phyloP scores from a whole-genome alignment of 2,888 invertebrate genomes.

The Augiades crinisus region DNA sequence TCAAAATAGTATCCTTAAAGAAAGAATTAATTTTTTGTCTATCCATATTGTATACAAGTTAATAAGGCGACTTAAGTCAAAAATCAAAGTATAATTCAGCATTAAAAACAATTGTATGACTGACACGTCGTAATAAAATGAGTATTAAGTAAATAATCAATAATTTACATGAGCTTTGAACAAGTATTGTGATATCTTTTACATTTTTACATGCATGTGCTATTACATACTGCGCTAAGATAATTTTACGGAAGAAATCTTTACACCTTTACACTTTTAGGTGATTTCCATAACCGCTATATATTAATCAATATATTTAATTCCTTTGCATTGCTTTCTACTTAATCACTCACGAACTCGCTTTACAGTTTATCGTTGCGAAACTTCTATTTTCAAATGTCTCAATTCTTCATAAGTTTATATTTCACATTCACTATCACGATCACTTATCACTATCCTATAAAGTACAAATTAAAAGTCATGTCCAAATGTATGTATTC shows the following conservation, averaged over 20 bases:
- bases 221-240: neutral
- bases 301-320: conserved; percentile 39
- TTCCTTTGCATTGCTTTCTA: conserved; percentile 58
- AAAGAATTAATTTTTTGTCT: too few relatives aligned
- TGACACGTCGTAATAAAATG: too few relatives aligned
- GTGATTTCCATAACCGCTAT: neutral
- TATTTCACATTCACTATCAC: conserved; percentile 47
- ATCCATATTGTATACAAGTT: conserved; percentile 51
- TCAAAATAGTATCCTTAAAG: too few relatives aligned
- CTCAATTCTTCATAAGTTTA: conserved; percentile 39
- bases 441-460: conserved; percentile 47
- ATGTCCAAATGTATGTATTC: neutral
- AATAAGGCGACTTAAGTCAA: too few relatives aligned
- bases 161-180: conserved; percentile 46
- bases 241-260: conserved; percentile 30
- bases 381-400: conserved; percentile 46
- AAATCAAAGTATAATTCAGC: too few relatives aligned
- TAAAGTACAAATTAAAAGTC: neutral
- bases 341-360: conserved; percentile 63
- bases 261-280: conserved; percentile 53
- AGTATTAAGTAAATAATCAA: too few relatives aligned
- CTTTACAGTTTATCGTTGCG: conserved; percentile 66
- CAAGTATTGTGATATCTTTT: conserved; percentile 28
- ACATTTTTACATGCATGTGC: conserved; percentile 30
- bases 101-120: too few relatives aligned